Evolutionary conservation across 2,113 vertebrate species (phyloP).

Genomic region (Phainopepla nitens): DNA sequence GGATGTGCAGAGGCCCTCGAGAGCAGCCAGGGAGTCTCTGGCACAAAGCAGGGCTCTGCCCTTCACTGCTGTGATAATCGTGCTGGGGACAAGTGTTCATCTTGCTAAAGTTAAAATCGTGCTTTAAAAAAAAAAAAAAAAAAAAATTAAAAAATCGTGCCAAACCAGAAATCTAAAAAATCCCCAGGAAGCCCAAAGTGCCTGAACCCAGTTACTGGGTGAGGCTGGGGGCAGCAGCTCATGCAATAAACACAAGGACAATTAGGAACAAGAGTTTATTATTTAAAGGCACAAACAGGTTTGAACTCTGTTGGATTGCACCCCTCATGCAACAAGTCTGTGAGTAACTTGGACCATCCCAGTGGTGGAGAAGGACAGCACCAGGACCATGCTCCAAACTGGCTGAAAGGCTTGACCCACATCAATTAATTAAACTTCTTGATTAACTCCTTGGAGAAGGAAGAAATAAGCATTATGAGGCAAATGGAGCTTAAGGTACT

Average conservation of each 20-base stretch:
- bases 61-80: neutral
- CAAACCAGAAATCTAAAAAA: neutral
- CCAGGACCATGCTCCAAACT: accelerated
- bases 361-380: neutral
- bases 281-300: neutral
- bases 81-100: neutral
- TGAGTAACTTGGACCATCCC: accelerated
- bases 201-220: neutral
- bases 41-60: neutral
- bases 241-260: accelerated
- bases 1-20: neutral
- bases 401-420: neutral
- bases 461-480: neutral
- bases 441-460: neutral
- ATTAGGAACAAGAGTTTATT: neutral
- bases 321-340: neutral
- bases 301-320: accelerated
- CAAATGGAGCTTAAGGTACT: neutral
- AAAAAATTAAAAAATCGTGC: neutral
- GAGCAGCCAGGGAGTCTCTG: neutral
- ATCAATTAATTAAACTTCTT: neutral
- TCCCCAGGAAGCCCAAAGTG: neutral
- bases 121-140: neutral
- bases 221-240: neutral
- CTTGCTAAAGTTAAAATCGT: neutral